phyloP scores from a whole-genome alignment of 2,113 vertebrate species.

The Myrmecobius fasciatus region DNA sequence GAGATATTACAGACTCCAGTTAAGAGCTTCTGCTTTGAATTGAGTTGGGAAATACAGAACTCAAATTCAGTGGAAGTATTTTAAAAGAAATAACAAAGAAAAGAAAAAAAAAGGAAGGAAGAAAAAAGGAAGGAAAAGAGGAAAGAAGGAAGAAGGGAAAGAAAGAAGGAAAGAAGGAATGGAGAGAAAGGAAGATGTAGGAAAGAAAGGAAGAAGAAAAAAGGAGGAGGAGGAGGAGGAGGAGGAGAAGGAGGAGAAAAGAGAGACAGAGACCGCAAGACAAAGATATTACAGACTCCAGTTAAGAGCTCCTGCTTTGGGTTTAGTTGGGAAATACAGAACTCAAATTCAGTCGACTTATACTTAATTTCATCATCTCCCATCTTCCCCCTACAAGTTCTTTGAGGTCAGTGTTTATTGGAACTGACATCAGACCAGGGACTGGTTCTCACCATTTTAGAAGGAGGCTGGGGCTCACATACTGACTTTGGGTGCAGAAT shows the following conservation, averaged over 20 bases:
- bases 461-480: not conserved
- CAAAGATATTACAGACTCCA: too few relatives aligned
- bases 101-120: too few relatives aligned
- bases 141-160: too few relatives aligned
- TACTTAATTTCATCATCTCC: not conserved
- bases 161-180: too few relatives aligned
- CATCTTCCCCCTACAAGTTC: not conserved
- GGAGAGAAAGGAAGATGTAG: too few relatives aligned
- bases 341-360: not conserved
- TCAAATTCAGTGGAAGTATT: not conserved
- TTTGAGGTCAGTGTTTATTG: conserved; percentile 9
- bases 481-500: not conserved
- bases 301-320: not conserved
- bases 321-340: not conserved
- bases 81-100: too few relatives aligned
- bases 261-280: too few relatives aligned
- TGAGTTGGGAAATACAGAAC: not conserved
- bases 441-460: not conserved
- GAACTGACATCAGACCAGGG: not conserved
- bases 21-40: not conserved
- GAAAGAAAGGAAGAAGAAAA: too few relatives aligned
- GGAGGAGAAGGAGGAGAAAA: too few relatives aligned
- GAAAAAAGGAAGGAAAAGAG: too few relatives aligned
- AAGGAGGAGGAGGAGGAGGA: too few relatives aligned
- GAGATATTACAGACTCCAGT: too few relatives aligned